Percentiles rank a stretch among this genome's conserved stretches.
Evolutionary conservation across 2,797 vertebrate species (phyloP).

Genomic region (Delichon dasypus): DNA sequence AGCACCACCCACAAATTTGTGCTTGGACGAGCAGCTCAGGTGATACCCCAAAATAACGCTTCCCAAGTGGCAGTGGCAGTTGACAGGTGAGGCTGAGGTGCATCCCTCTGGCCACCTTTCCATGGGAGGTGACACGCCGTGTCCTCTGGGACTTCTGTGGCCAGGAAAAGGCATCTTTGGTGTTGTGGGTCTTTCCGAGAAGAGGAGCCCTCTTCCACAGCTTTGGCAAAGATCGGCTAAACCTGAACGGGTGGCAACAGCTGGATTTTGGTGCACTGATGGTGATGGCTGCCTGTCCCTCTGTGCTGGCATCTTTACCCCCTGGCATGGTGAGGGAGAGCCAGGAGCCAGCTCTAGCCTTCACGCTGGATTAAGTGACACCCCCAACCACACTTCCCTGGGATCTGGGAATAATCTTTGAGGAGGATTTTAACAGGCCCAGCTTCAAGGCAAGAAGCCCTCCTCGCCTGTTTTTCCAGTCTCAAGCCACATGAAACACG

Average conservation of each 20-base stretch:
- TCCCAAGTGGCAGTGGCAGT: background rate
- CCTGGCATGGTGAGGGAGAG: fast-evolving
- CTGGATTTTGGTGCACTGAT: background rate
- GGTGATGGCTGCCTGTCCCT: background rate
- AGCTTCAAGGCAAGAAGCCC: background rate
- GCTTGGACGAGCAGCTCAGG: background rate
- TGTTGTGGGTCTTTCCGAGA: background rate
- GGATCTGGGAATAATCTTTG: background rate
- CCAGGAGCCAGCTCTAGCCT: background rate
- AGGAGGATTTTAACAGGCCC: background rate
- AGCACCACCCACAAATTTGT: background rate
- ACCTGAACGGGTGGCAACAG: background rate
- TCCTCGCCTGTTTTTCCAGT: background rate
- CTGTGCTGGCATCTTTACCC: background rate
- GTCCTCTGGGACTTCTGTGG: background rate
- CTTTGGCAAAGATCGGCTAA: background rate
- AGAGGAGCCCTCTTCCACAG: background rate
- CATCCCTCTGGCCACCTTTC: background rate
- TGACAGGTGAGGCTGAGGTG: background rate
- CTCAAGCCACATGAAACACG: background rate
- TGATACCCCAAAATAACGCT: background rate
- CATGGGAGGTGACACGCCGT: fast-evolving
- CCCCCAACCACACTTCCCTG: background rate
- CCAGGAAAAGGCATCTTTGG: background rate
- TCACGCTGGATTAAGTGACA: background rate